phyloP scores from a whole-genome alignment of 2,113 vertebrate genomes.

The Nannobrachium achirus region DNA sequence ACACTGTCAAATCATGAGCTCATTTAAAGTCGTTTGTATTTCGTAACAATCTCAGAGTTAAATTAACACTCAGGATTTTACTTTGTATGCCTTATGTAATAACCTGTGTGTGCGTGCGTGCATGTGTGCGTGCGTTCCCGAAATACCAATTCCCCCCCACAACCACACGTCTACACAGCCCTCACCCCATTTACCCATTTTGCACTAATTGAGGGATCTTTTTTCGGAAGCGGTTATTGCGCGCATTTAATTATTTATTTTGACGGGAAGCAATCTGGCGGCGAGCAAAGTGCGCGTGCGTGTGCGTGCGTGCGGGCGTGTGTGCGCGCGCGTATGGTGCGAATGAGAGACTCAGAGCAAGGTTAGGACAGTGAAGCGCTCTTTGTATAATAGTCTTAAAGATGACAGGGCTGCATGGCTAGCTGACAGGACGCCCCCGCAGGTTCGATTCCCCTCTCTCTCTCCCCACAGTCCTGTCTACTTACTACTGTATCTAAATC shows the following conservation, averaged over 20 bases:
- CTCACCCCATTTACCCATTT: constrained; percentile 71
- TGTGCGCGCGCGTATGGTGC: constrained; percentile 18
- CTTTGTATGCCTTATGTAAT: constrained; percentile 69
- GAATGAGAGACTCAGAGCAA: constrained; percentile 7
- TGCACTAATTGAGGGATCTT: constrained; percentile 78
- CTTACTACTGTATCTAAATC: too few relatives aligned
- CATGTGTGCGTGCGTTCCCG: constrained; percentile 46
- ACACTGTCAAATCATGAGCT: constrained; percentile 61
- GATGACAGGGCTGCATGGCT: too few relatives aligned
- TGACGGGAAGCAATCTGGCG: constrained; percentile 77
- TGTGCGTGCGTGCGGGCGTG: constrained; percentile 16
- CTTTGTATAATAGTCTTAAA: constrained; percentile 9
- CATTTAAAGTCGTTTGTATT: too few relatives aligned
- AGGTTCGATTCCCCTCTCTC: too few relatives aligned
- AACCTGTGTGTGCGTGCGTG: constrained; percentile 30
- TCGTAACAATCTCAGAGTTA: too few relatives aligned
- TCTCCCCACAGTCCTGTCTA: too few relatives aligned
- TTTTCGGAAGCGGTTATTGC: constrained; percentile 78
- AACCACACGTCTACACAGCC: constrained; percentile 6
- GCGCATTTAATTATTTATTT: constrained; percentile 81
- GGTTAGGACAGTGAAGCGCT: constrained; percentile 51
- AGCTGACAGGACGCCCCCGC: too few relatives aligned
- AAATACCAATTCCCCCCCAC: constrained; percentile 52
- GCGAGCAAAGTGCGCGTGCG: constrained; percentile 48
- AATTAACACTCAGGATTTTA: too few relatives aligned